phyloP scores from a whole-genome alignment of 2,888 invertebrate genomes.

The Trachelus iudaicus region DNA sequence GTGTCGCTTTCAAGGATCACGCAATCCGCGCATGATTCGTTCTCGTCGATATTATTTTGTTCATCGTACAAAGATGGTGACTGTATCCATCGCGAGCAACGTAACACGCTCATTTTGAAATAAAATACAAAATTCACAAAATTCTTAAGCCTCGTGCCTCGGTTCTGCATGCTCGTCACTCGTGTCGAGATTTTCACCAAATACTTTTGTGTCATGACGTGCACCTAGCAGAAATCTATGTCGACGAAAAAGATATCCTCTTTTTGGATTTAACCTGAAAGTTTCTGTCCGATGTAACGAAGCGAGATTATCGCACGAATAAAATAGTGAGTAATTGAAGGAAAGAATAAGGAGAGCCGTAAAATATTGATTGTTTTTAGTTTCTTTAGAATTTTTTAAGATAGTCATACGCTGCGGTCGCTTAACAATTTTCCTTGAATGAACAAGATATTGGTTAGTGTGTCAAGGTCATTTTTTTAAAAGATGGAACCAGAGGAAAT shows the following conservation, averaged over 20 bases:
- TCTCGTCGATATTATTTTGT: background rate
- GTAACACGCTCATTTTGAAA: background rate
- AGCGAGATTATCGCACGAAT: background rate
- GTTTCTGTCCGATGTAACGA: background rate
- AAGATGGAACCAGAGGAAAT: conserved; percentile 46
- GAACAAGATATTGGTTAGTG: background rate
- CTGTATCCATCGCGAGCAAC: background rate
- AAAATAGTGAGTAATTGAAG: background rate
- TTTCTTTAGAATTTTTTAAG: background rate
- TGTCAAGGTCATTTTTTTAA: background rate
- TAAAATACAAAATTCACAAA: background rate
- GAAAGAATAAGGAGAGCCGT: background rate
- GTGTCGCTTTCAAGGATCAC: background rate
- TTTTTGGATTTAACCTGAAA: background rate
- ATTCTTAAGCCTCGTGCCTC: background rate
- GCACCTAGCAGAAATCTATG: background rate
- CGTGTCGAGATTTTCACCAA: background rate
- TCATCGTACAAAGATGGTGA: background rate
- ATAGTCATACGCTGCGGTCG: background rate
- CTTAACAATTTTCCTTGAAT: background rate
- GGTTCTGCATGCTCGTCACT: background rate
- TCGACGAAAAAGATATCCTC: background rate
- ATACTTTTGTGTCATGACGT: background rate
- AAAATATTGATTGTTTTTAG: background rate
- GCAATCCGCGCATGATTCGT: background rate